Evolutionary conservation across 1,140 invertebrate species (phyloP), one percentile per base, ranked within the genome.

Genomic region (Penaeus indicus): DNA sequence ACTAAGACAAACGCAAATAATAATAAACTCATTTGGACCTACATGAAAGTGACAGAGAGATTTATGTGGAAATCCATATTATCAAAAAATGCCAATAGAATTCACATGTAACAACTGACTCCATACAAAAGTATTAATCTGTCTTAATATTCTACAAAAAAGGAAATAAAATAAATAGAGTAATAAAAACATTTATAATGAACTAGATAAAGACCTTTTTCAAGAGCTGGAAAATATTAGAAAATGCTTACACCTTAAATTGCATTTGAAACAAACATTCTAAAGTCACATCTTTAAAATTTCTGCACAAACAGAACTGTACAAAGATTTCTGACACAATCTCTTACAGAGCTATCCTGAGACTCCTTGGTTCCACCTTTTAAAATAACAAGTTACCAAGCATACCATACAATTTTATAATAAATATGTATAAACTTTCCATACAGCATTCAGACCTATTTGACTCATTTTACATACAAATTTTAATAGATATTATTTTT

Each of bases 381-480:
- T 88, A 78, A 84, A 84, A 88, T 84, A 86, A 83, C 32, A 61
- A 86, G 83, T 88, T 80, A 84, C 38, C 81, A 84, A 83, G 60
- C 87, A 88, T 82, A 78, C 81, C 87, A 88, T 88, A 88, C 82
- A 84, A 61, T 77, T 88, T 83, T 61, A 88, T 84, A 88, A 88
- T 88, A 88, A 88, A 88, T 88, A 88, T 88, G 82, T 88, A 88
- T 88, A 88, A 88, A 88, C 87, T 88, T 84, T 84, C 82, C 69
- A 84, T 88, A 78, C 87, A 84, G 75, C 87, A 88, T 62, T 63
- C 87, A 83, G 54, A 84, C 87, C 72, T 69, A 84, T 54, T 79
- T 63, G 67, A 88, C 61, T 82, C 88, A 85, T 64, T 89, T 75
- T 32, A 61, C 54, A 61, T 84, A 78, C 61, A 38, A 89, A 61